phyloP scores from a whole-genome alignment of 2,113 vertebrate species.

The Mus spicilegus region DNA sequence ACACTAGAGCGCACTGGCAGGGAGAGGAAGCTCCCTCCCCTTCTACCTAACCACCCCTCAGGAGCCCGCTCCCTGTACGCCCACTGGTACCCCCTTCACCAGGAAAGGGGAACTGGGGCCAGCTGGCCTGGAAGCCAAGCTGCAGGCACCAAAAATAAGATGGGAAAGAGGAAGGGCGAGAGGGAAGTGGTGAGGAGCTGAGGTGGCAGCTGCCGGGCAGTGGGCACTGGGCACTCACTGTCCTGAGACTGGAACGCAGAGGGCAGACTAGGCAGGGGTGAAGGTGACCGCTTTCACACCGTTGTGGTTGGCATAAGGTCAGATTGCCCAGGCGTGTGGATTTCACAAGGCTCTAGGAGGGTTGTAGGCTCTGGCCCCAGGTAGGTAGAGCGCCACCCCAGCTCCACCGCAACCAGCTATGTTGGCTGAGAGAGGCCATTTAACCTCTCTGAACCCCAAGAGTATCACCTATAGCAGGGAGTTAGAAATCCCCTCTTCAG shows the following conservation, averaged over 20 bases:
- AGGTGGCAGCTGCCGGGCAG: neutral
- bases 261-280: no score
- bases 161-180: constrained; percentile 77
- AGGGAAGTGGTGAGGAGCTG: constrained; percentile 50
- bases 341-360: neutral
- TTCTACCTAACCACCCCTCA: neutral
- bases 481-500: neutral
- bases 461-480: neutral
- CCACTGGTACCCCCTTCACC: neutral
- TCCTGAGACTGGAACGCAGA: neutral
- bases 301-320: accelerated
- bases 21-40: constrained; percentile 43
- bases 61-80: neutral
- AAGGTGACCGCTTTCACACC: neutral
- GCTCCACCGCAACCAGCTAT: neutral
- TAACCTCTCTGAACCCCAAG: neutral
- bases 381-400: no score
- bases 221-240: neutral
- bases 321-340: neutral
- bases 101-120: constrained; percentile 72
- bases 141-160: constrained; percentile 67
- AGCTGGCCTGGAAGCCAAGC: constrained; percentile 63
- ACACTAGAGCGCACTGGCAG: constrained; percentile 32
- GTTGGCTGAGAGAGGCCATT: neutral
- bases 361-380: neutral